Evolutionary conservation across 2,113 vertebrate genomes (phyloP).

Genomic region (Bungarus multicinctus): DNA sequence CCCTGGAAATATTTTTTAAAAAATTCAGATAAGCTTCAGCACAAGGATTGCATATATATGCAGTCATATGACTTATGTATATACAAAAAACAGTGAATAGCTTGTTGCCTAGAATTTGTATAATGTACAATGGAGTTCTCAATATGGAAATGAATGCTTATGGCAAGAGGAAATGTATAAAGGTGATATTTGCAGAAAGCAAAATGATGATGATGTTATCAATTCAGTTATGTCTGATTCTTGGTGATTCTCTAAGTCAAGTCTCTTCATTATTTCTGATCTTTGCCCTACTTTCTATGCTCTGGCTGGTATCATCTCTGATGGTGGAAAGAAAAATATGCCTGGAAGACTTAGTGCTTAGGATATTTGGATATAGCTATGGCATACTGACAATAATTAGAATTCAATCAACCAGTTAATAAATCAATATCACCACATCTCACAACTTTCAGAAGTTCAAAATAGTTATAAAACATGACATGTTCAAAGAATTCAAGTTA

Average conservation of each 20-base stretch:
- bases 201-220: neutral
- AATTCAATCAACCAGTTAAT: neutral
- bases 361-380: neutral
- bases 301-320: neutral
- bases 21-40: neutral
- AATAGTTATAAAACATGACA: neutral
- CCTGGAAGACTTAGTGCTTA: neutral
- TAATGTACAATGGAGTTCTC: constrained; percentile 1
- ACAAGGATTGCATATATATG: neutral
- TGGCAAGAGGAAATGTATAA: neutral
- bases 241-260: neutral
- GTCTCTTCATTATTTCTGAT: neutral
- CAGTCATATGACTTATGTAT: neutral
- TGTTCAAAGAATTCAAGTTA: neutral
- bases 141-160: neutral
- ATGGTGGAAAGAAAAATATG: neutral
- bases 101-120: neutral
- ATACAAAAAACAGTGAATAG: neutral
- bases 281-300: neutral
- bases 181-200: neutral
- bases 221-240: neutral
- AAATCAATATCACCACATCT: neutral
- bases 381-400: neutral
- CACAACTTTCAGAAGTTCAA: neutral
- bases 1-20: neutral